Percentiles rank a stretch among this genome's conserved stretches.
phyloP scores from a whole-genome alignment of 2,797 vertebrate genomes.

The Enteromius unitaeniatus region DNA sequence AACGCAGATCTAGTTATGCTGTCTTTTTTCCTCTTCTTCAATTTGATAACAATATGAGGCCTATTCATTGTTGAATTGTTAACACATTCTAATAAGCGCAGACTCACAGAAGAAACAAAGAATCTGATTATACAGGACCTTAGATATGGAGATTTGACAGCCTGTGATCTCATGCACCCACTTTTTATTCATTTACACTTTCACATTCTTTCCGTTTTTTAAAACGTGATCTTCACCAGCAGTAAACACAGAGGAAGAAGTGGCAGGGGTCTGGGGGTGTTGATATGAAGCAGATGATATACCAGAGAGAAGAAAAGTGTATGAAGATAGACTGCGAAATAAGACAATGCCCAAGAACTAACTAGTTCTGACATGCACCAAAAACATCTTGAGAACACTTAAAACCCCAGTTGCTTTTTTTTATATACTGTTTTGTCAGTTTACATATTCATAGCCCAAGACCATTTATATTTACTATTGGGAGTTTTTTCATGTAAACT shows the following conservation, averaged over 20 bases:
- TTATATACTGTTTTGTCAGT: neutral
- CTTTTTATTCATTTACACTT: neutral
- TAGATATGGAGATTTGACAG: conserved; percentile 6
- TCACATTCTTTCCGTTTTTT: neutral
- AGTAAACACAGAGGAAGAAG: conserved; percentile 45
- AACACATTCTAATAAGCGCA: neutral
- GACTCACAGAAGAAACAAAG: neutral
- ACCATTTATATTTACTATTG: neutral
- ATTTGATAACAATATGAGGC: neutral
- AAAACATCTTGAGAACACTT: neutral
- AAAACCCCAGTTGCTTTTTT: neutral
- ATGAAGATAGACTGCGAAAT: conserved; percentile 57
- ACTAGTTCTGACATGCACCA: neutral
- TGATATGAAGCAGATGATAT: conserved; percentile 78
- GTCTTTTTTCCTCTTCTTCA: neutral
- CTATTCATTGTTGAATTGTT: neutral
- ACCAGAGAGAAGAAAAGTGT: conserved; percentile 51
- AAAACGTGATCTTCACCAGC: conserved; percentile 3
- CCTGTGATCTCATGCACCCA: neutral
- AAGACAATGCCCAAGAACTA: conserved; percentile 31
- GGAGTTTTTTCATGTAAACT: conserved; percentile 2
- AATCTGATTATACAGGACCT: neutral
- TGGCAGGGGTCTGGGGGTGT: conserved; percentile 29
- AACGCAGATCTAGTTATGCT: neutral
- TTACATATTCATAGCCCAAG: neutral